Base-by-base conservation (phyloP, 1,140 invertebrate genomes). In the Metopolophium dirhodum region DNA sequence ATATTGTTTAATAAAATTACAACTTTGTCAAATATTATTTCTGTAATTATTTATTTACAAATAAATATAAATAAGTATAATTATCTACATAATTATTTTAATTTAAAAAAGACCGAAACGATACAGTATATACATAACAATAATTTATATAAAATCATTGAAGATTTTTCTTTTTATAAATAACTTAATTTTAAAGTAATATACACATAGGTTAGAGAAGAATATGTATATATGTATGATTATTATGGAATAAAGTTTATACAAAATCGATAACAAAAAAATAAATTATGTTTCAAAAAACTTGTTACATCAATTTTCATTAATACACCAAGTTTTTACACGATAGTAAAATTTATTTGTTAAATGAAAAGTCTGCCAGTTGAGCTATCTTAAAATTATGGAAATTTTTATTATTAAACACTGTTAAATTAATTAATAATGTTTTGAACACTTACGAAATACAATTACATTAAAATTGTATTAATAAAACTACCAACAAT, bases 41-140 rank as follows among this genome's bases (percentile, higher is more conserved):
- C 47, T 91, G 51, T 82, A 91, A 91, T 91, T 91, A 91, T 91
- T 93, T 86, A 93, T 93, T 85, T 93, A 93, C 91, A 93, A 93
- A 91, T 91, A 91, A 91, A 93, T 93, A 93, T 93, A 93, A 93
- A 93, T 93, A 30, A 93, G 91, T 93, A 93, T 93, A 86, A 93
- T 93, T 93, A 93, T 93, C 82, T 93, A 93, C 82, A 93, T 41
- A 93, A 57, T 93, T 92, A 83, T 49, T 83, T 92, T 92, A 92
- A 92, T 85, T 83, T 8, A 86, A 93, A 91, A 82, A 89, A 77
- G 61, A 57, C 88, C 49, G 4, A 86, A 93, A 86, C 82, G 45
- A 86, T 93, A 57, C 57, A 37, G 41, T 93, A 93, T 93, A n/a
- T 93, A 93, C 91, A 93, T 18, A 93, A 93, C 49, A 93, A 86